These are phyloP conservation scores for Embiotoca jacksoni DNA, from an alignment of 2,113 vertebrate genomes.

Conservation along the genomic window DNA sequence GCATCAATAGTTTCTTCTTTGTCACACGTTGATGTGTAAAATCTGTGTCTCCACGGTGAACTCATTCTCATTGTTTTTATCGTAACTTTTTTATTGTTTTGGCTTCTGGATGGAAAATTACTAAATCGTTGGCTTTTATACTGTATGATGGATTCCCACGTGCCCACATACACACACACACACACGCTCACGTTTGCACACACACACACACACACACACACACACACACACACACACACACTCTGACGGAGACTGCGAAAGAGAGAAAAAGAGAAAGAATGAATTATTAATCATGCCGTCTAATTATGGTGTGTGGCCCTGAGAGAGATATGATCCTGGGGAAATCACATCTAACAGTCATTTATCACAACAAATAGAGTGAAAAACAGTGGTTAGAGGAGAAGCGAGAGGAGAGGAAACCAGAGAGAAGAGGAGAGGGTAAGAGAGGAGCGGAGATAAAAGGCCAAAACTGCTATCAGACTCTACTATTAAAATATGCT, in stretches of 20 bases:
- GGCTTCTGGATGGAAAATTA: slow-evolving; percentile 41
- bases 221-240: slow-evolving; percentile 33
- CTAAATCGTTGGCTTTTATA: slow-evolving; percentile 41
- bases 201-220: slow-evolving; percentile 15
- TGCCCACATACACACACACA: slow-evolving; percentile 12
- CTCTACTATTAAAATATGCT: slow-evolving; percentile 73
- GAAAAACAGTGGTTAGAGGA: slow-evolving; percentile 73
- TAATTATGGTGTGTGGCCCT: slow-evolving; percentile 81
- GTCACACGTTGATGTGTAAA: slow-evolving; percentile 1
- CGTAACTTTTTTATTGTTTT: slow-evolving; percentile 39
- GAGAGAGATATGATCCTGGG: slow-evolving; percentile 81
- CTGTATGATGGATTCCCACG: slow-evolving; percentile 47
- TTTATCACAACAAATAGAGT: slow-evolving; percentile 84
- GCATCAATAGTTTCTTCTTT: background rate
- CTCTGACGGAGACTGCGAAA: slow-evolving; percentile 42
- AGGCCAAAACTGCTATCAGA: slow-evolving; percentile 51
- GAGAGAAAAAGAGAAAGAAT: slow-evolving; percentile 64
- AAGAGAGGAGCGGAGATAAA: slow-evolving; percentile 46
- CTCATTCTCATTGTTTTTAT: slow-evolving; percentile 45
- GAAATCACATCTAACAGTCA: slow-evolving; percentile 81
- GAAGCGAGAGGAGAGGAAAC: slow-evolving; percentile 35
- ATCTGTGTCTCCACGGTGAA: slow-evolving; percentile 20
- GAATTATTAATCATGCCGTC: slow-evolving; percentile 81
- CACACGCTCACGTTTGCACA: too few relatives aligned
- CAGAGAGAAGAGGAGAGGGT: slow-evolving; percentile 32